Conservation (phyloP, 2,113 vertebrate genomes). For the Gallinago jamesoni region DNA sequence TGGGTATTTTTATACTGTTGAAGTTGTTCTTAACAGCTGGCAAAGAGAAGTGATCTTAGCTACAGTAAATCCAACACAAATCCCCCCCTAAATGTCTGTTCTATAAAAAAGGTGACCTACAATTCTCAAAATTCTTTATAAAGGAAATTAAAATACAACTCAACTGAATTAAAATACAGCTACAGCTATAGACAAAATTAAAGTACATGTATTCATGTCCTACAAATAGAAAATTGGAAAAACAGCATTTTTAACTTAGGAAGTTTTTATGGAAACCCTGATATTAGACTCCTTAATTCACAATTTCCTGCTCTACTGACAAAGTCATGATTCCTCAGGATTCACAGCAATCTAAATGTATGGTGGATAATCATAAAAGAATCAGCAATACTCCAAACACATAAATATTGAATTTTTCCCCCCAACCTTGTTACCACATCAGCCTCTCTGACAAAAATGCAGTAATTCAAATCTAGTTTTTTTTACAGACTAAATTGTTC, state of each 20-base stretch:
- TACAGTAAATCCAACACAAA: constrained; percentile 11
- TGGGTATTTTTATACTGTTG: not conserved
- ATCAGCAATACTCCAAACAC: not conserved
- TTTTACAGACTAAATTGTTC: not conserved
- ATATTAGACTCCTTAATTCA: not conserved
- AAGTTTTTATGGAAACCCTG: not conserved
- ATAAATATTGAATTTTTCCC: not conserved
- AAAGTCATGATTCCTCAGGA: not conserved
- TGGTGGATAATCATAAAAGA: not conserved
- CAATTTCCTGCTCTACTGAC: not conserved
- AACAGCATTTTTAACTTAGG: not conserved
- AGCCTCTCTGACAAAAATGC: not conserved
- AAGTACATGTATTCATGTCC: not conserved
- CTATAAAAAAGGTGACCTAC: not conserved
- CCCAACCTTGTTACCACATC: not conserved
- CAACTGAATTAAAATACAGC: not conserved
- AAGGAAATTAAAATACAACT: not conserved
- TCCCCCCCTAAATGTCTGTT: not conserved
- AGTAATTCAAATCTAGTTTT: not conserved
- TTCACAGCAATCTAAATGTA: not conserved
- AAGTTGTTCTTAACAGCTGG: constrained; percentile 10
- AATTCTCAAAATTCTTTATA: not conserved
- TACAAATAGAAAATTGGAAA: not conserved
- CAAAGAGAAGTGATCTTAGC: not conserved
- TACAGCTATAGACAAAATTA: not conserved